Evolutionary conservation across 2,888 invertebrate species (phyloP).

Genomic region (Homarus gammarus): DNA sequence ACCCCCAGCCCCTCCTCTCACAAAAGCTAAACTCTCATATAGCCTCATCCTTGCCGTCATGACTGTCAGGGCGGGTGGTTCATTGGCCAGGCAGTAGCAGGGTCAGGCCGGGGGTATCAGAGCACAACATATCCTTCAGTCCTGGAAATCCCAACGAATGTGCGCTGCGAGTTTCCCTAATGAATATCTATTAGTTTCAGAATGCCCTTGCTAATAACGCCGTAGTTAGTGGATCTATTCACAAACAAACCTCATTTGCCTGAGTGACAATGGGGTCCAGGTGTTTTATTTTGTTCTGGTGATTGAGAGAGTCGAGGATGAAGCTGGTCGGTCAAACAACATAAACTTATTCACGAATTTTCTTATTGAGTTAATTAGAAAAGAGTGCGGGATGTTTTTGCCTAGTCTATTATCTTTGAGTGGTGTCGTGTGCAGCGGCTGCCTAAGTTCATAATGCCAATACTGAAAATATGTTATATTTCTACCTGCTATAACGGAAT

Average conservation of each 20-base stretch:
- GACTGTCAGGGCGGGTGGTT: too few relatives aligned
- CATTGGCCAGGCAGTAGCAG: background rate
- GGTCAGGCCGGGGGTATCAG: too few relatives aligned
- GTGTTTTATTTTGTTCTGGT: background rate
- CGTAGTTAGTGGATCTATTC: background rate
- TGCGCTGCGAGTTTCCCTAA: background rate
- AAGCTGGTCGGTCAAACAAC: background rate
- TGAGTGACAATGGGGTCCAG: background rate
- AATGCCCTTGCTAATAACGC: background rate
- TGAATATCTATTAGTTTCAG: slow-evolving; percentile 1
- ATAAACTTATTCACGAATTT: background rate
- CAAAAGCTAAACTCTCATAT: too few relatives aligned
- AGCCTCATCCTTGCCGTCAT: too few relatives aligned
- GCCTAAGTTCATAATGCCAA: background rate
- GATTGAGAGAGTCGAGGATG: background rate
- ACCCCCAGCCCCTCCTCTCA: too few relatives aligned
- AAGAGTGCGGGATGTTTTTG: background rate
- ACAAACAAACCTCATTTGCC: background rate
- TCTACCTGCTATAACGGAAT: background rate
- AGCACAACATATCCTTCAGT: background rate
- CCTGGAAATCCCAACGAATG: background rate
- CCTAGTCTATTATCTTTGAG: background rate
- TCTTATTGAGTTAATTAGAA: slow-evolving; percentile 15
- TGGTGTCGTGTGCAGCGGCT: background rate
- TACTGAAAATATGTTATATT: background rate